Evolutionary conservation across 2,888 invertebrate species (phyloP).

Genomic region (Colletes collaris): DNA sequence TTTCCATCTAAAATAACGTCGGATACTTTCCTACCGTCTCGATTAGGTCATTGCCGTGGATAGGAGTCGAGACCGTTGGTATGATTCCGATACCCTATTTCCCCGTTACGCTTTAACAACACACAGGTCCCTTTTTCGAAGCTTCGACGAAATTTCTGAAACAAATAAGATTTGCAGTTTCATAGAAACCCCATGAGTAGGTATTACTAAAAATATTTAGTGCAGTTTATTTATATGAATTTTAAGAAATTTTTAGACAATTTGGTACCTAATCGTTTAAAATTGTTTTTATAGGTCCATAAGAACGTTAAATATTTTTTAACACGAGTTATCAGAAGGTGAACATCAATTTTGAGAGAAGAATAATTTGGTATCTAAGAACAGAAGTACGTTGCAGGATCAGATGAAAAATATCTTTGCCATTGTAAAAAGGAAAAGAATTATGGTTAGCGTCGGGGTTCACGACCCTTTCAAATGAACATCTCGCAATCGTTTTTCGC

Average conservation of each 20-base stretch:
- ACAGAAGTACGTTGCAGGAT: too few species aligned
- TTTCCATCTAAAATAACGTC: conserved; percentile 40
- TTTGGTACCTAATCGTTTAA: too few species aligned
- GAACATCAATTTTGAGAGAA: too few species aligned
- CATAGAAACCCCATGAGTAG: too few species aligned
- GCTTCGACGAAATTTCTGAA: background rate
- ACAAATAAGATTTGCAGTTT: background rate
- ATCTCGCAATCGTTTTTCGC: conserved; percentile 10
- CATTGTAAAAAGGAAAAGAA: background rate
- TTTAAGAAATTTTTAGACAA: too few species aligned
- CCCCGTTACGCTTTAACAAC: background rate
- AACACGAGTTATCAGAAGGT: too few species aligned
- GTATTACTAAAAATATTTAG: too few species aligned
- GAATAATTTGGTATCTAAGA: too few species aligned
- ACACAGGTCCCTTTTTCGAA: background rate
- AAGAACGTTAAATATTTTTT: too few species aligned
- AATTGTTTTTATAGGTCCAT: too few species aligned
- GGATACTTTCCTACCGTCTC: conserved; percentile 37
- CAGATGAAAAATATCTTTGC: too few species aligned
- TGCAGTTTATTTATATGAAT: too few species aligned
- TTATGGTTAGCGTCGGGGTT: background rate
- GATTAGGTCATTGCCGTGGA: conserved; percentile 57
- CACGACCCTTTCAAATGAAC: conserved; percentile 8
- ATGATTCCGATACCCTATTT: conserved; percentile 37
- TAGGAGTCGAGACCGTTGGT: conserved; percentile 30